Evolutionary conservation across 1,140 invertebrate genomes (phyloP), one percentile per base, ranked within the genome.

Genomic region (Drosophila arawakana): DNA sequence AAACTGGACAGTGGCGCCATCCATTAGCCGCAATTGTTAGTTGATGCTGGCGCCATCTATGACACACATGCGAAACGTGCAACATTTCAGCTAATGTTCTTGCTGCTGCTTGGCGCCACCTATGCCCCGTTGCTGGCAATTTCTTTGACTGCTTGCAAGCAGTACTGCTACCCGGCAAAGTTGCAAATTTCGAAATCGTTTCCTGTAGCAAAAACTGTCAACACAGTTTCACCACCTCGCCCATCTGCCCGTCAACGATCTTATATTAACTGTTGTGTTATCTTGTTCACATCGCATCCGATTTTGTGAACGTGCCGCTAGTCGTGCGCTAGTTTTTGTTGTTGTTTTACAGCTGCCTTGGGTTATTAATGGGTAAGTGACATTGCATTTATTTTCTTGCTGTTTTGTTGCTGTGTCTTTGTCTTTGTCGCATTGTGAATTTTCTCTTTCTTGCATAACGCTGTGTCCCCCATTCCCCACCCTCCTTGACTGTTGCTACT

Each of bases 381-480:
- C 81, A 84, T 80, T 84, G 81, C 81, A 77, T 68, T 77, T 82
- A 65, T 63, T 71, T 61, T 75, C 67, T 21, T 6, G 11, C 5
- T 80, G 49, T 74, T 80, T 79, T 59, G 54, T 59, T 79, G 13
- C 41, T 37, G 41, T 39, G 39, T 46, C 21, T 30, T 9, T n/a
- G n/a, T 44, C 49, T 60, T 83, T 85, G 76, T 82, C 80, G 86
- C 76, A 63, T 76, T 82, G 68, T 82, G 63, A 77, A 88, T 86
- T 86, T 88, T 86, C 82, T 80, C 69, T 76, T 79, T 63, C 71
- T 86, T 88, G 62, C 83, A 85, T 85, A 85, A 85, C 67, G 11
- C 10, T 43, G n/a, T 34, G 4, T 30, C 11, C 5, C 10, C 34
- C 41, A 21, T 21, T 2, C 58, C 44, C 47, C 41, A 44, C 34